These are phyloP conservation scores for Philereme transversata DNA, from an alignment of 2,888 invertebrate species.

Conservation along the genomic window DNA sequence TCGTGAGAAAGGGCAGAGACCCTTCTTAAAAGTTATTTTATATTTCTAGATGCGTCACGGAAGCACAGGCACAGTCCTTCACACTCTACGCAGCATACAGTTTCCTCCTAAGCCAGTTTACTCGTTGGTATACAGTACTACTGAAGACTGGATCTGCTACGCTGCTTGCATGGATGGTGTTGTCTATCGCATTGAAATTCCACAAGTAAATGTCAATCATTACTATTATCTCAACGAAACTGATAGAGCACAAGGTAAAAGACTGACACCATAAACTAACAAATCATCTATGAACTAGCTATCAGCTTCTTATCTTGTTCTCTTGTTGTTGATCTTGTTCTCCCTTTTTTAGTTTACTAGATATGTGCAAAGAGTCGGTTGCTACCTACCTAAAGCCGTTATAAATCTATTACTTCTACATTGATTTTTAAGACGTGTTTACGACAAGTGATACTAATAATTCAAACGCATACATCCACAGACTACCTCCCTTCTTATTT, in stretches of 20 bases:
- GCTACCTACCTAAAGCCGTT: no score
- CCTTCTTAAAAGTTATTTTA: neutral
- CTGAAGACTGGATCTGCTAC: conserved; percentile 69
- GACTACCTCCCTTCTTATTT: neutral
- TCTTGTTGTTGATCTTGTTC: no score
- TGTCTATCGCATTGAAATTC: conserved; percentile 72
- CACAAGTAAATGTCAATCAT: conserved; percentile 54
- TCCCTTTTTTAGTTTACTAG: no score
- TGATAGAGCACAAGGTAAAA: no score
- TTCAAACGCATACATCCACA: neutral
- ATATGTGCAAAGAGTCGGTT: no score
- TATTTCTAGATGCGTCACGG: conserved; percentile 72
- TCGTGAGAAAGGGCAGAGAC: no score
- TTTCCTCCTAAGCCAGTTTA: conserved; percentile 74
- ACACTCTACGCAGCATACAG: conserved; percentile 70
- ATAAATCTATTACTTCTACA: no score
- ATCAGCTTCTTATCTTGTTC: no score
- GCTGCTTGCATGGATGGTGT: conserved; percentile 72
- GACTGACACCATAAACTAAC: no score
- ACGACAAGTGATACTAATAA: neutral
- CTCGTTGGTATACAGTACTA: conserved; percentile 64
- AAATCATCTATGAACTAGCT: no score
- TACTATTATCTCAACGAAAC: neutral
- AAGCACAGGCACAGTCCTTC: conserved; percentile 64
- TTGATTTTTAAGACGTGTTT: no score